A percentile compares a stretch with the other conserved stretches of the same genome.
Conservation (phyloP, 2,797 vertebrate genomes). For the Discoglossus pictus region DNA sequence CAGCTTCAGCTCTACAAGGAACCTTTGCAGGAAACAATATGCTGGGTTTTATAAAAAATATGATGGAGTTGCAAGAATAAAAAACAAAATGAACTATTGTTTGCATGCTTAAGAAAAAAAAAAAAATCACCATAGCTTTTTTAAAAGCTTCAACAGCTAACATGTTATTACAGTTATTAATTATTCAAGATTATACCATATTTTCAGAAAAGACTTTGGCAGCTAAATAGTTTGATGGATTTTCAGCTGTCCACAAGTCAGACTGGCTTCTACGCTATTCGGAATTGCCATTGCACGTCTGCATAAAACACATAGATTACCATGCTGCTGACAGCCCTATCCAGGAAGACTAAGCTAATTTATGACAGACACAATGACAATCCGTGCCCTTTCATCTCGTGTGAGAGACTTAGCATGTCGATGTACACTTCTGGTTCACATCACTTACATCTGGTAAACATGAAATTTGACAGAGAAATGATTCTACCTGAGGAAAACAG, state of each 20-base stretch:
- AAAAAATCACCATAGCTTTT: constrained; percentile 6
- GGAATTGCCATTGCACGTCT: constrained; percentile 27
- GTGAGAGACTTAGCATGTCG: constrained; percentile 41
- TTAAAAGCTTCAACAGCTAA: constrained; percentile 9
- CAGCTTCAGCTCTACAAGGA: no score
- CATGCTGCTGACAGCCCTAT: constrained; percentile 33
- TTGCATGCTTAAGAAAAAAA: no score
- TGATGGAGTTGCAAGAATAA: no score
- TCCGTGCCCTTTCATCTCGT: constrained; percentile 37
- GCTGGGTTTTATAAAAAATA: no score
- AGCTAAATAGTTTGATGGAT: constrained; percentile 30
- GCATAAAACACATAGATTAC: constrained; percentile 38
- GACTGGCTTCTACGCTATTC: constrained; percentile 10
- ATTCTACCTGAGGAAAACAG: constrained; percentile 20
- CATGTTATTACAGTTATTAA: constrained; percentile 8
- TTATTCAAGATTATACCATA: constrained; percentile 21
- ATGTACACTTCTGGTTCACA: constrained; percentile 34
- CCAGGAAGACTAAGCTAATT: constrained; percentile 34
- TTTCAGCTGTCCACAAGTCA: constrained; percentile 14
- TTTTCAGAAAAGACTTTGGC: constrained; percentile 5
- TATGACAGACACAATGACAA: constrained; percentile 49
- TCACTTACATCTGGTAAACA: constrained; percentile 51
- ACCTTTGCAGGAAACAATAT: no score
- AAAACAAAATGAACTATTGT: no score
- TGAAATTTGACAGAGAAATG: constrained; percentile 36